phyloP scores from a whole-genome alignment of 2,888 invertebrate species.

The Eupithecia abbreviata region DNA sequence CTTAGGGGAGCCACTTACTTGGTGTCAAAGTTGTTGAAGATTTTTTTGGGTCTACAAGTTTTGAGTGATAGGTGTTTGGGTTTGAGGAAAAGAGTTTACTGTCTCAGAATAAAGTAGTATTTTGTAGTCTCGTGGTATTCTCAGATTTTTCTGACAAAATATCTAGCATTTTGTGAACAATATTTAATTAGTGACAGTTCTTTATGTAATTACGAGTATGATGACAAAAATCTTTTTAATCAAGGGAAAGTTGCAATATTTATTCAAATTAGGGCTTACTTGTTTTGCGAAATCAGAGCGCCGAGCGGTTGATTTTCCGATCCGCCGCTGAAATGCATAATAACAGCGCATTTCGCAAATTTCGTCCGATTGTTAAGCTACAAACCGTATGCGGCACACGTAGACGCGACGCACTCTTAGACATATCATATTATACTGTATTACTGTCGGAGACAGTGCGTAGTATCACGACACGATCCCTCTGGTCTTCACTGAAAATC shows the following conservation, averaged over 20 bases:
- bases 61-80: constrained; percentile 1
- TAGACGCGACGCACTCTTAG: background rate
- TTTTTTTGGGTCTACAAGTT: constrained; percentile 6
- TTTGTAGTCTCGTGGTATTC: too few relatives aligned
- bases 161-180: background rate
- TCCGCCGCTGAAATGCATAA: constrained; percentile 21
- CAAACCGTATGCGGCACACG: constrained; percentile 8
- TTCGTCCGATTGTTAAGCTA: constrained; percentile 13
- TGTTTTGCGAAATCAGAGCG: constrained; percentile 19
- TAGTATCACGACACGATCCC: background rate
- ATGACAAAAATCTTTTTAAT: constrained; percentile 1
- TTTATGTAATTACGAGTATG: background rate
- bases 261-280: constrained; percentile 13
- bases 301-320: constrained; percentile 15
- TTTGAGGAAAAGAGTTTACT: background rate
- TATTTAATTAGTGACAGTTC: background rate
- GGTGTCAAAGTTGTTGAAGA: constrained; percentile 20
- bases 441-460: background rate
- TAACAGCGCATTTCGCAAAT: constrained; percentile 19
- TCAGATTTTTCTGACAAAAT: too few relatives aligned
- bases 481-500: too few relatives aligned
- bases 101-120: too few relatives aligned
- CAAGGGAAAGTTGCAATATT: constrained; percentile 3
- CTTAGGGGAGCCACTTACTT: constrained; percentile 20
- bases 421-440: too few relatives aligned